These are phyloP conservation scores for Myoxocephalus aenaeus DNA, from an alignment of 2,797 vertebrate species.

Conservation along the genomic window DNA sequence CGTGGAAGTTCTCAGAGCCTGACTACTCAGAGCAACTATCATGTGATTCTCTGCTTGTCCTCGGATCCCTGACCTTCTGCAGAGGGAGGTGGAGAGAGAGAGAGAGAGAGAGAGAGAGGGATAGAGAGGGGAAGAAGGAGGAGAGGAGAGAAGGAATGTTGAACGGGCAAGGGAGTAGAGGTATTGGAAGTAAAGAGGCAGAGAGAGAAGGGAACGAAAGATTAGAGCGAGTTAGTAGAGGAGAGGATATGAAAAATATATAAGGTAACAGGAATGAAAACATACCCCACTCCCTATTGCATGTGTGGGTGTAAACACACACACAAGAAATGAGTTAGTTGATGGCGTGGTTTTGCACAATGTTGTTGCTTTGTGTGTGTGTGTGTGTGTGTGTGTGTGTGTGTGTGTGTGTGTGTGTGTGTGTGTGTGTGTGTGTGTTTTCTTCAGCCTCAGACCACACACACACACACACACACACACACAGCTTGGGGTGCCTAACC, in stretches of 20 bases:
- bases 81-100: conserved; percentile 16
- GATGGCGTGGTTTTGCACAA: neutral
- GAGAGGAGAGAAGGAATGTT: conserved; percentile 13
- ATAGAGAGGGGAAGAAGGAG: neutral
- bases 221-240: conserved; percentile 31
- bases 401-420: neutral
- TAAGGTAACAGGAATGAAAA: conserved; percentile 50
- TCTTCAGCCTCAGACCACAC: conserved; percentile 1
- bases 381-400: neutral
- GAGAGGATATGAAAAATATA: conserved; percentile 31
- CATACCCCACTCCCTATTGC: conserved; percentile 2
- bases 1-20: conserved; percentile 36
- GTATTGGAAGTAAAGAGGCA: conserved; percentile 24
- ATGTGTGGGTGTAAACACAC: conserved; percentile 4
- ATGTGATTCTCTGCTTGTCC: conserved; percentile 59
- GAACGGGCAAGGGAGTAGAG: conserved; percentile 18
- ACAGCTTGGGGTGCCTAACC: conserved; percentile 35
- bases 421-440: neutral
- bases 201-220: conserved; percentile 21
- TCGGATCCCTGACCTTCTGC: conserved; percentile 66
- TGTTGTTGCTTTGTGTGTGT: neutral
- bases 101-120: neutral
- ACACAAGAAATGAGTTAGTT: neutral
- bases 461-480: conserved; percentile 2
- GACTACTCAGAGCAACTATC: conserved; percentile 38